These are phyloP conservation scores for Ostrea edulis DNA, from an alignment of 1,140 invertebrate genomes.

Conservation along the genomic window DNA sequence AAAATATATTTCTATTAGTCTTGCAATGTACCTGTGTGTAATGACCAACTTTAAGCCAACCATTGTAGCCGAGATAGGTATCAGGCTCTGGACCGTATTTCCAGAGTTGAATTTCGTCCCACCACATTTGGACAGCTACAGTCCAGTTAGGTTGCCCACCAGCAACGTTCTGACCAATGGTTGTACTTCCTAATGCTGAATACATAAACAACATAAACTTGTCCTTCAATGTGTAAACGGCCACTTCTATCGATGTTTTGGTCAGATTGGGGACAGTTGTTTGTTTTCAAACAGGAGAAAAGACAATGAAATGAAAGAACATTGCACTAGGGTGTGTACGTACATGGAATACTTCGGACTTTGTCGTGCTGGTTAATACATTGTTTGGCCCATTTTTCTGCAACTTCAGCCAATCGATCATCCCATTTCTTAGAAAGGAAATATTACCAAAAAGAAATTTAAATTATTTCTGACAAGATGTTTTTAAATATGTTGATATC, in stretches of 20 bases:
- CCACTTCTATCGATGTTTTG: no score
- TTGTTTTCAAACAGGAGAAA: not conserved
- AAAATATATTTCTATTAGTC: no score
- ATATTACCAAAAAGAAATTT: no score
- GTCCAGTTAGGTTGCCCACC: constrained; percentile 67
- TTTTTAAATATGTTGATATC: no score
- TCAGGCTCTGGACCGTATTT: constrained; percentile 65
- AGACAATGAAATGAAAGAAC: not conserved
- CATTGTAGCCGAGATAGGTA: constrained; percentile 63
- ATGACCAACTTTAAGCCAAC: constrained; percentile 70
- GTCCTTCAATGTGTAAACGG: no score
- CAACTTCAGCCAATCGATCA: constrained; percentile 89
- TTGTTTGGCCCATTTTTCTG: constrained; percentile 90
- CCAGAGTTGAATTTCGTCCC: constrained; percentile 68
- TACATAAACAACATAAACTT: not conserved
- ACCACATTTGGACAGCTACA: constrained; percentile 67
- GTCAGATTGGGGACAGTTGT: not conserved
- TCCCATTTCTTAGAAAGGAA: constrained; percentile 84
- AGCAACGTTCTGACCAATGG: constrained; percentile 71
- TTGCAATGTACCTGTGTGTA: constrained; percentile 69
- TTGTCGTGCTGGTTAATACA: constrained; percentile 88
- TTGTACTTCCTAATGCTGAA: constrained; percentile 60
- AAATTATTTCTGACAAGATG: no score
- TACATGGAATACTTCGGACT: constrained; percentile 67
- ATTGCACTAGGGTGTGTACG: not conserved